Percentiles rank a stretch among this genome's conserved stretches.
Conservation (phyloP, 2,113 vertebrate genomes). For the Seriola dumerili region DNA sequence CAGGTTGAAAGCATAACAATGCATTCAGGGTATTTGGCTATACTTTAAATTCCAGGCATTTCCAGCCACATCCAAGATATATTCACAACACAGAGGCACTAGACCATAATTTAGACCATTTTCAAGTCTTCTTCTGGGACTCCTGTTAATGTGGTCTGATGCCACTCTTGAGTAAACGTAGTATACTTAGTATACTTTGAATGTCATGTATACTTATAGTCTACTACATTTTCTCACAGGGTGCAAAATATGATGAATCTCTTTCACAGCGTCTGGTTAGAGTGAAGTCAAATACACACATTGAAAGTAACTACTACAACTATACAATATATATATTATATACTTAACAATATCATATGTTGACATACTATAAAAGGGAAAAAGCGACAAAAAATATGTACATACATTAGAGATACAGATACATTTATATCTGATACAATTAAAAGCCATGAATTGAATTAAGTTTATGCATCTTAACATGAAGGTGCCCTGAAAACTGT, state of each 20-base stretch:
- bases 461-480: background rate
- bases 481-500: background rate
- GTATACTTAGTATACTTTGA: constrained; percentile 88
- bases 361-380: background rate
- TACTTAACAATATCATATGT: background rate
- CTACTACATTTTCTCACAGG: constrained; percentile 87
- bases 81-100: constrained; percentile 2
- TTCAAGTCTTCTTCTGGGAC: background rate
- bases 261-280: background rate
- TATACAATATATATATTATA: background rate
- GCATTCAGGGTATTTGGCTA: constrained; percentile 50
- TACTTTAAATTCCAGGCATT: constrained; percentile 60
- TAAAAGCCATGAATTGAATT: background rate
- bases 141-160: constrained; percentile 14
- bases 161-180: constrained; percentile 85
- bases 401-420: background rate
- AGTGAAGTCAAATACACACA: constrained; percentile 1
- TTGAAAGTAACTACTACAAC: background rate
- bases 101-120: constrained; percentile 17
- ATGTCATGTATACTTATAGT: constrained; percentile 86
- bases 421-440: background rate
- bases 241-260: constrained; percentile 34
- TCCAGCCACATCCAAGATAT: constrained; percentile 12
- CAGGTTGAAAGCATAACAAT: constrained; percentile 68
- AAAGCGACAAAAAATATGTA: background rate